Evolutionary conservation across 2,888 invertebrate species (phyloP).

Genomic region (Invenusta paracnida): DNA sequence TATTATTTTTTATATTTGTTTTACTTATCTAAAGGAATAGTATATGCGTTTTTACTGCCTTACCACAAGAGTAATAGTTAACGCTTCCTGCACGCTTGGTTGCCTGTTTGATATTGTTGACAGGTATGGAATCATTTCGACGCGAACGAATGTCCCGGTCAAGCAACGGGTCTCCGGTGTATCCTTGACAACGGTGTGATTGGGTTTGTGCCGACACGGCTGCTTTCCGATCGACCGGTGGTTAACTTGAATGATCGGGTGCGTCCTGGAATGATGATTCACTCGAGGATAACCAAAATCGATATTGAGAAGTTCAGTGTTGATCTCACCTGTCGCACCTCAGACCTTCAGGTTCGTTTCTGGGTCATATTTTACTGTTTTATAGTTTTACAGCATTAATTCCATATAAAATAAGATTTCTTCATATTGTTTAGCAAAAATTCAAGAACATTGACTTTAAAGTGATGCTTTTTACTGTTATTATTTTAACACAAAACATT

Average conservation of each 20-base stretch:
- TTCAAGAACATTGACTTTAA: too few species aligned
- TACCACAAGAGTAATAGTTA: too few species aligned
- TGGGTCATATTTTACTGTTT: not conserved
- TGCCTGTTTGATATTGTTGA: too few species aligned
- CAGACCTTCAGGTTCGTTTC: conserved; percentile 30
- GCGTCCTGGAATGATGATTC: conserved; percentile 59
- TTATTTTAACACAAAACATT: too few species aligned
- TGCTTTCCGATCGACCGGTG: conserved; percentile 55
- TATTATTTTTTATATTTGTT: too few species aligned
- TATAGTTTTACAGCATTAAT: not conserved
- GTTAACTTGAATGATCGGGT: conserved; percentile 43
- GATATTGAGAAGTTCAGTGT: conserved; percentile 78
- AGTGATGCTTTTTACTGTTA: too few species aligned
- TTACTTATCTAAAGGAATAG: too few species aligned
- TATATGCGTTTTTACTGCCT: too few species aligned
- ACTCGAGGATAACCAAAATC: conserved; percentile 83
- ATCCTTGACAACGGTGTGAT: conserved; percentile 84
- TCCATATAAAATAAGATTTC: too few species aligned
- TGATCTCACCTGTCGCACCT: conserved; percentile 73
- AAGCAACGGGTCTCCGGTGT: conserved; percentile 83
- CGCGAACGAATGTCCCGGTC: conserved; percentile 83
- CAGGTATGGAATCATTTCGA: conserved; percentile 96
- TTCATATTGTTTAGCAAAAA: too few species aligned
- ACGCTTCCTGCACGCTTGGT: too few species aligned
- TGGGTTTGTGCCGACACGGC: conserved; percentile 87